Conservation (phyloP, 2,888 invertebrate species). For the Dexiosoma caninum region DNA sequence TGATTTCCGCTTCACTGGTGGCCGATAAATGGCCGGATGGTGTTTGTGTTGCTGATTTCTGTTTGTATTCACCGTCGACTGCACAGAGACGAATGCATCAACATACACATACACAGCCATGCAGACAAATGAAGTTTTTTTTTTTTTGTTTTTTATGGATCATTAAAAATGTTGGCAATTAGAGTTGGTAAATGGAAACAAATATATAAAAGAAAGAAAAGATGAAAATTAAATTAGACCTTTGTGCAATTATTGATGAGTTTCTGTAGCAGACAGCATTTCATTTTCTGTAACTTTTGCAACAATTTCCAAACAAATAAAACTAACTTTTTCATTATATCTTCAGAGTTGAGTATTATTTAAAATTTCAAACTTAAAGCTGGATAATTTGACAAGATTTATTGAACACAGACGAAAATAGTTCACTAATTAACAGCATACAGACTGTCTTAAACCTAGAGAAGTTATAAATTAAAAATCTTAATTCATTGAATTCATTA, state of each 20-base stretch:
- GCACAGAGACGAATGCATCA: neutral
- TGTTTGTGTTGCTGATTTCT: conserved; percentile 84
- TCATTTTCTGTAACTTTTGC: neutral
- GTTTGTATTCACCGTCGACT: conserved; percentile 85
- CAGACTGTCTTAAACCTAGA: too few relatives aligned
- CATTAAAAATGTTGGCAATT: conserved; percentile 53
- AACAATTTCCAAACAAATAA: too few relatives aligned
- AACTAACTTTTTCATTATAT: too few relatives aligned
- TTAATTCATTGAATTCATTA: too few relatives aligned
- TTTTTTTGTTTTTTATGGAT: conserved; percentile 58
- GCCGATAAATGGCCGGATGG: conserved; percentile 80
- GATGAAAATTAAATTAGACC: conserved; percentile 25
- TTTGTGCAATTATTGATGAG: conserved; percentile 13
- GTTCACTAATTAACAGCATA: too few relatives aligned
- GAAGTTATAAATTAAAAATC: too few relatives aligned
- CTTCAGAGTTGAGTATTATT: too few relatives aligned
- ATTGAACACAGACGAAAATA: neutral
- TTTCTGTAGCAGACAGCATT: neutral
- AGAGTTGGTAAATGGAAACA: conserved; percentile 31
- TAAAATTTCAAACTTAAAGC: neutral
- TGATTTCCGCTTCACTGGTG: conserved; percentile 78
- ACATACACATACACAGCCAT: neutral
- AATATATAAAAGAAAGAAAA: conserved; percentile 10
- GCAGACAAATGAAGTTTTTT: conserved; percentile 17
- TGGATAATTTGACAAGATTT: neutral